Base-by-base conservation (phyloP, 2,888 invertebrate species). In the Stramonita haemastoma region DNA sequence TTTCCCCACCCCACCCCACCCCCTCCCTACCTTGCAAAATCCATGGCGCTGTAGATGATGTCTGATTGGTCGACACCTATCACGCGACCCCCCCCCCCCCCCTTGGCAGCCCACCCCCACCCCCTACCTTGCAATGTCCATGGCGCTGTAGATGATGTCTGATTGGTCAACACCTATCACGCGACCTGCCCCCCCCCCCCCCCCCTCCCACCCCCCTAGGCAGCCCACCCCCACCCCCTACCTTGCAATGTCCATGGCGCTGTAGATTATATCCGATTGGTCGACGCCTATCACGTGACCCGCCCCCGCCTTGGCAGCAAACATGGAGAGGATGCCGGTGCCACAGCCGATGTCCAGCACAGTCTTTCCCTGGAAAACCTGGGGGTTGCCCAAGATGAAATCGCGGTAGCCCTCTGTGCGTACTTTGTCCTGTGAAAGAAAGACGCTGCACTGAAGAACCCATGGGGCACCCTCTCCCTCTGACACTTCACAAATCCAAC, bases 281-380 rank as follows among this genome's bases (percentile, higher is more conserved):
- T 96, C 96, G 29, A 96, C 96, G 66, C 93, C 96, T 84, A 96
- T 94, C 77, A 96, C 98, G 95, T 97, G 97, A 90, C 97, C 97
- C 11, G 99, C 99, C n/a, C 99, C 99, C 60, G 98, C 98, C 96
- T 97, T 97, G 0, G 98, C 98, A 96, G 98, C 98, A 96, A 98
- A 98, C 94, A 98, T 96, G 1, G 98, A 98, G 56, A 99, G 96
- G 93, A 99, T 98, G 56, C 99, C 97, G 95, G 96, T 96, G 5
- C 96, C 96, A 94, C 96, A 96, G 26, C 96, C 96, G 60, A 96
- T 95, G 92, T 96, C 96, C 46, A 96, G 92, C 11, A 99, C 98
- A 89, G 97, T 95, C 97, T 98, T 98, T 91, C 97, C 97, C 93
- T 96, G 96, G 88, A 99, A 97, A 89, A 97, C 96, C 66, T 97